These are phyloP conservation scores for Myathropa florea DNA, from an alignment of 2,888 invertebrate genomes.

Conservation along the genomic window DNA sequence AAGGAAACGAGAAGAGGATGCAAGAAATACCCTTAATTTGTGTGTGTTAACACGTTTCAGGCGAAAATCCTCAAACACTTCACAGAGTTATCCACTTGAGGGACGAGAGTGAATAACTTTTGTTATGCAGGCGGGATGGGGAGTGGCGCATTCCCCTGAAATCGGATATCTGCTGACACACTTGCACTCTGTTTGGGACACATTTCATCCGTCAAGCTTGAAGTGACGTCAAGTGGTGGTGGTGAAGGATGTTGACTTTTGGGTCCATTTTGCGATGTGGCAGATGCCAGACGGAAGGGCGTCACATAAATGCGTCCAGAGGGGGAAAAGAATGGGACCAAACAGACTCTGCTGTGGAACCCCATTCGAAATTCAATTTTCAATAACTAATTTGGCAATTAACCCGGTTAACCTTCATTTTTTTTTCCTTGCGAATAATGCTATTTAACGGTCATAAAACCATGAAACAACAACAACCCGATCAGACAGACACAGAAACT, in stretches of 20 bases:
- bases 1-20: background rate
- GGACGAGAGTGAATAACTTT: background rate
- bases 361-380: background rate
- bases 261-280: background rate
- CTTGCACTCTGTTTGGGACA: slow-evolving; percentile 26
- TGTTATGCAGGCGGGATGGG: background rate
- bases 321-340: background rate
- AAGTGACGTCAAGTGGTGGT: slow-evolving; percentile 51
- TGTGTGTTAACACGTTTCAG: slow-evolving; percentile 46
- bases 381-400: slow-evolving; percentile 13
- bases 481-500: slow-evolving; percentile 1
- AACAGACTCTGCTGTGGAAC: background rate
- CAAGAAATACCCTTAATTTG: background rate
- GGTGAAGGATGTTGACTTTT: slow-evolving; percentile 9
- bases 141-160: slow-evolving; percentile 28
- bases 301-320: background rate
- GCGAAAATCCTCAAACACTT: slow-evolving; percentile 22
- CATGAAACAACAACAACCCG: slow-evolving; percentile 12
- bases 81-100: slow-evolving; percentile 15
- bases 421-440: background rate
- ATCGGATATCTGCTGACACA: slow-evolving; percentile 63
- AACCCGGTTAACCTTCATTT: background rate
- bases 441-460: slow-evolving; percentile 3
- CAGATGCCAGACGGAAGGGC: background rate
- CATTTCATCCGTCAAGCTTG: slow-evolving; percentile 15